phyloP scores from a whole-genome alignment of 2,797 vertebrate species.

The Spheniscus humboldti region DNA sequence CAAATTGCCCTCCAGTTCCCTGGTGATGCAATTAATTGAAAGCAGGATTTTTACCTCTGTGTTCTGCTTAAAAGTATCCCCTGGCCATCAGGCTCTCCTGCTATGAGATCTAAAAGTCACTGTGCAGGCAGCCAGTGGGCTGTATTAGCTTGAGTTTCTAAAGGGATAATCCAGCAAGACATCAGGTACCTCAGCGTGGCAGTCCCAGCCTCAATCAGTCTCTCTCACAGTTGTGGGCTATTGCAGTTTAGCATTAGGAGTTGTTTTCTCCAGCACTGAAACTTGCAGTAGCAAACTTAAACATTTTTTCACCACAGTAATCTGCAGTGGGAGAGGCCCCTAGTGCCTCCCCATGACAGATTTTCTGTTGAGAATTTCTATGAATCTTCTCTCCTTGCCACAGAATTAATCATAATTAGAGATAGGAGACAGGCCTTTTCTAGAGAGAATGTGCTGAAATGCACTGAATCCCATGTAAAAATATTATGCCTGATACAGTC shows the following conservation, averaged over 20 bases:
- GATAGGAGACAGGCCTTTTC: not conserved
- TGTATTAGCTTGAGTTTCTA: not conserved
- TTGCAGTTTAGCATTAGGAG: not conserved
- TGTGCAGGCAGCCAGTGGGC: not conserved
- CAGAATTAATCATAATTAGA: not conserved
- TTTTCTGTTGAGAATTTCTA: not conserved
- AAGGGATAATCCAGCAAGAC: not conserved
- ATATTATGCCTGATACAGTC: not conserved
- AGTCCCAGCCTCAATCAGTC: not conserved
- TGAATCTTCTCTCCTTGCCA: not conserved
- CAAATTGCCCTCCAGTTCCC: slow-evolving; percentile 26
- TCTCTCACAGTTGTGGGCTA: not conserved
- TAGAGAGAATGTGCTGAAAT: not conserved
- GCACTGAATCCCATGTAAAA: not conserved
- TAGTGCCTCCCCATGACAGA: not conserved
- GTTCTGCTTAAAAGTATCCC: slow-evolving; percentile 7
- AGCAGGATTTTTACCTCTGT: slow-evolving; percentile 35
- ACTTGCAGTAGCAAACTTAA: not conserved
- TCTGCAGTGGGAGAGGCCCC: not conserved
- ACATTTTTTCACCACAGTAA: not conserved
- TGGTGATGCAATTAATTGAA: slow-evolving; percentile 47
- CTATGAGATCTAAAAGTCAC: not conserved
- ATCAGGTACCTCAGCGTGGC: not conserved
- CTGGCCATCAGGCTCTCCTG: not conserved
- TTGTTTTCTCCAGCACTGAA: not conserved